Evolutionary conservation across 2,113 vertebrate species (phyloP).

Genomic region (Cyanoderma ruficeps): DNA sequence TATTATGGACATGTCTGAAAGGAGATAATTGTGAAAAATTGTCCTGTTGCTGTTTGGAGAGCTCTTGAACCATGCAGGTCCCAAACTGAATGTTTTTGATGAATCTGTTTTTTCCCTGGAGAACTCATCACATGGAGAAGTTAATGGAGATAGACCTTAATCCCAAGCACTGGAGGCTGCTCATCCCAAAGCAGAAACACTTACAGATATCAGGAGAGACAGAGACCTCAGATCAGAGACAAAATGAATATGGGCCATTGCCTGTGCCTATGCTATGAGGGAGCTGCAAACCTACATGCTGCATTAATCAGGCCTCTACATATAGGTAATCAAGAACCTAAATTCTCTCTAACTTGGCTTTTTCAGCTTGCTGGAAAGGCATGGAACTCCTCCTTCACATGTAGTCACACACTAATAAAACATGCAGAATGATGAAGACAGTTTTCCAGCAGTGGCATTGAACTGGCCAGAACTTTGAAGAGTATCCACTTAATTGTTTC

Average conservation of each 20-base stretch:
- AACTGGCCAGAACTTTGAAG: neutral
- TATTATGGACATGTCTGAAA: neutral
- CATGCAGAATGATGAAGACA: neutral
- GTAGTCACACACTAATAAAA: neutral
- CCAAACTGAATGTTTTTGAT: neutral
- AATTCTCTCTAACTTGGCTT: neutral
- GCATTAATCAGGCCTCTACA: neutral
- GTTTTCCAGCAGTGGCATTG: neutral
- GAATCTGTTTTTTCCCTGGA: neutral
- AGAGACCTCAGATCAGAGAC: neutral
- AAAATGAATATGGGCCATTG: neutral
- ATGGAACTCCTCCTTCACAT: neutral
- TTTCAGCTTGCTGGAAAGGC: neutral
- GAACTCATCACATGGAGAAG: neutral
- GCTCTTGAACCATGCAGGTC: neutral
- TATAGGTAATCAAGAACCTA: neutral
- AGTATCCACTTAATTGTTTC: neutral
- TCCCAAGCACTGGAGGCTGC: neutral
- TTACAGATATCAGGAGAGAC: neutral
- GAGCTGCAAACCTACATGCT: neutral
- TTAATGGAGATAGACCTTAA: neutral
- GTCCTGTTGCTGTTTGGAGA: neutral
- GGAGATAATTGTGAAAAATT: constrained; percentile 8
- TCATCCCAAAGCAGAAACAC: neutral
- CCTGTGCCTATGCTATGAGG: neutral